A percentile compares a stretch with the other conserved stretches of the same genome.
Evolutionary conservation across 2,113 vertebrate genomes (phyloP).

Genomic region (Rana temporaria): DNA sequence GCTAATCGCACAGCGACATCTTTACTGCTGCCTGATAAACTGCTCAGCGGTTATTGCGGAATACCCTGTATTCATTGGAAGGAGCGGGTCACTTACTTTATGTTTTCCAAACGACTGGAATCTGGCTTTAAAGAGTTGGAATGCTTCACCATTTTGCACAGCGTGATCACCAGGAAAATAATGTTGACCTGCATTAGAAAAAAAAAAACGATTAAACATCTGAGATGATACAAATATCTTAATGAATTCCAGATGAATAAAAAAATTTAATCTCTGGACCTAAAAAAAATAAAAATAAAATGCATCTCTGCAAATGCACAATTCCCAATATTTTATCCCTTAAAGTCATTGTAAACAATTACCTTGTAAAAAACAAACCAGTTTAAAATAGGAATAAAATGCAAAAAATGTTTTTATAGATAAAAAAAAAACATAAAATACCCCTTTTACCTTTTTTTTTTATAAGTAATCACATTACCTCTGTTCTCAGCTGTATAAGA

Average conservation of each 20-base stretch:
- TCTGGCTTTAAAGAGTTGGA: constrained; percentile 99
- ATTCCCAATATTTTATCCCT: too few species aligned
- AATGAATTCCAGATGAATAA: neutral
- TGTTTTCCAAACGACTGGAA: constrained; percentile 99
- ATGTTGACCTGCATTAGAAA: constrained; percentile 95
- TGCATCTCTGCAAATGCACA: neutral
- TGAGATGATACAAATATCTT: too few species aligned
- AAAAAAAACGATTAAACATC: constrained; percentile 60
- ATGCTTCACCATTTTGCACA: constrained; percentile 99
- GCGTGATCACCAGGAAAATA: constrained; percentile 98
- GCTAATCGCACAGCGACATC: constrained; percentile 33
- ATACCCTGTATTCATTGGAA: constrained; percentile 14
- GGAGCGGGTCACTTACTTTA: constrained; percentile 92
- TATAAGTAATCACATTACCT: too few species aligned
- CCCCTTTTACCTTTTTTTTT: too few species aligned
- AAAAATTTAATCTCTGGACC: neutral
- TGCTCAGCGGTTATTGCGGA: constrained; percentile 1
- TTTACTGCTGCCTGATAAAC: constrained; percentile 41
- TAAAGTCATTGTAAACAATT: too few species aligned
- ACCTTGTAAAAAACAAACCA: too few species aligned
- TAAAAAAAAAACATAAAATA: too few species aligned
- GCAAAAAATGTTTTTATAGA: too few species aligned
- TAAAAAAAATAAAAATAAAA: neutral
- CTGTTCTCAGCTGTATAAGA: too few species aligned
- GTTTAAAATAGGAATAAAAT: too few species aligned